Base-by-base conservation (phyloP, 2,113 vertebrate species). In the Dicerorhinus sumatrensis region DNA sequence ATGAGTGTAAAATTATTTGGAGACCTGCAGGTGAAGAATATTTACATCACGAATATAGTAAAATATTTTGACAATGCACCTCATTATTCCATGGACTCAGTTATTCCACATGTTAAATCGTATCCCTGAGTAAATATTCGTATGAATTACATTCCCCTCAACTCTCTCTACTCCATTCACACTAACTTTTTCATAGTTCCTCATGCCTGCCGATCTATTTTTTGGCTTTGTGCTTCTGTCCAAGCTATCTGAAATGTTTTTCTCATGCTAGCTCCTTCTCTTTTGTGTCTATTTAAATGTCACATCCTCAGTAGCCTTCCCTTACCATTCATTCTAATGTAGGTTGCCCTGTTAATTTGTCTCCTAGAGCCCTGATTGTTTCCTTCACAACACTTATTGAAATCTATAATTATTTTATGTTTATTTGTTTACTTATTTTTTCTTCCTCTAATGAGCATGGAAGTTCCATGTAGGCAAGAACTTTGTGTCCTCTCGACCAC, bases 1-100 rank as follows among this genome's bases (percentile, higher is more conserved):
- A 33, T 79, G 51, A 93, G 81, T 79, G 5, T 85, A 82, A 73
- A 73, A 83, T 58, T 93, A 17, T 89, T 62, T 97, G 65, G 63
- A 94, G 46, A 70, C 33, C 46, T 70, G 1, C 48, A 20, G 36
- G 13, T 87, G 27, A 90, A 46, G 42, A 86, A 91, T 54, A 54
- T 95, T 94, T 83, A 92, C 2, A 33, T 2, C 17, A 48, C 29
- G 46, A 84, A 77, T 75, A n/a, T 1, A 46, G 51, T 69, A 27
- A 84, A 89, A 27, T 33, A 48, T 95, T 94, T 58, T 89, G 23
- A 89, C 27, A 75, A 14, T 67, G 12, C 2, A 18, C 46, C 63
- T 94, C 18, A n/a, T 77, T 95, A 75, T 91, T 72, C 21, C 17
- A 20, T 31, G 33, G n/a, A 51, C 39, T 76, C 81, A 75, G 27